Percentiles rank a stretch among this genome's conserved stretches.
Conservation (phyloP, 2,113 vertebrate genomes). For the Mus pahari region DNA sequence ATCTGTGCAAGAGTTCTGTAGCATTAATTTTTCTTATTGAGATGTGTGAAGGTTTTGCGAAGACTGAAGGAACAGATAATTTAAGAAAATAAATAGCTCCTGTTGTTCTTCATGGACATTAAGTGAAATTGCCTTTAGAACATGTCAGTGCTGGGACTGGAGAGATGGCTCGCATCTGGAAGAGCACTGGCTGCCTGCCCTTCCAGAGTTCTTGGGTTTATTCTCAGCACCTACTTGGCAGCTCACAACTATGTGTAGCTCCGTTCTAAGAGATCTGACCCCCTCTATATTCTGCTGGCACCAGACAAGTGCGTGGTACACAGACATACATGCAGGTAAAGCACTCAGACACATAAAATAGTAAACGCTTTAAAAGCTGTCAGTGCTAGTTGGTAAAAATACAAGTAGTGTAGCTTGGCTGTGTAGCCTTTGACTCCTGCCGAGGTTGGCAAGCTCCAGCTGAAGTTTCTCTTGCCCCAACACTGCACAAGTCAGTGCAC, state of each 20-base stretch:
- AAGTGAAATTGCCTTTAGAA: background rate
- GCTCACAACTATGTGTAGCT: background rate
- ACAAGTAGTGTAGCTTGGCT: background rate
- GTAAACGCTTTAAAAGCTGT: background rate
- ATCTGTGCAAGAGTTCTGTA: slow-evolving; percentile 1
- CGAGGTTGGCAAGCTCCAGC: background rate
- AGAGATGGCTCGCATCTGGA: background rate
- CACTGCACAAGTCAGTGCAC: background rate
- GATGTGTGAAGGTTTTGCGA: slow-evolving; percentile 2
- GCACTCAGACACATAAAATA: background rate
- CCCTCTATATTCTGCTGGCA: background rate
- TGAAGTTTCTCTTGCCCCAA: background rate
- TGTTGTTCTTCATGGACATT: background rate
- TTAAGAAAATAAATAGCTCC: background rate
- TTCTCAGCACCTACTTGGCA: background rate
- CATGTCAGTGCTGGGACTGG: background rate
- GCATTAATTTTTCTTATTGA: background rate
- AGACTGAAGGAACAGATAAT: slow-evolving; percentile 7
- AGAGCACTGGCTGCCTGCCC: background rate
- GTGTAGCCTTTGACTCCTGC: background rate
- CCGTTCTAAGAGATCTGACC: background rate
- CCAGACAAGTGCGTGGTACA: background rate
- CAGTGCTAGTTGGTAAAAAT: background rate
- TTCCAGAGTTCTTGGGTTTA: background rate
- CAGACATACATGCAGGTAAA: background rate